Evolutionary conservation across 2,113 vertebrate genomes (phyloP).

Genomic region (Podarcis raffonei): DNA sequence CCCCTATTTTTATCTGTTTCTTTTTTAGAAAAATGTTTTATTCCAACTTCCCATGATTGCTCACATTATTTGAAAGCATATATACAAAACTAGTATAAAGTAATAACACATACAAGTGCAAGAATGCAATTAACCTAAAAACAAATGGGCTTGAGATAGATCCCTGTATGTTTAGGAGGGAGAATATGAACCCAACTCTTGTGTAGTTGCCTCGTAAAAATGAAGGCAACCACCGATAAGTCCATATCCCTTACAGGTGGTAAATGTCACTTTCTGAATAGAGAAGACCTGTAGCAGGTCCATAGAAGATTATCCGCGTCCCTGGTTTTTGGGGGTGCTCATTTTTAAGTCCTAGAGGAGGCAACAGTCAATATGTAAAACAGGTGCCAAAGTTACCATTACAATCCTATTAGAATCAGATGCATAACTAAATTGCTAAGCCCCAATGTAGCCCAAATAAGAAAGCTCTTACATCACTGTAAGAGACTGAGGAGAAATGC

Average conservation of each 20-base stretch:
- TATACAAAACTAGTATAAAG: background rate
- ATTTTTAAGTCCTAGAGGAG: background rate
- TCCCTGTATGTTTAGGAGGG: background rate
- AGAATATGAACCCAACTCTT: background rate
- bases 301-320: background rate
- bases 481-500: too few relatives aligned
- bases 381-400: too few relatives aligned
- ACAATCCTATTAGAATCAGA: too few relatives aligned
- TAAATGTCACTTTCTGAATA: background rate
- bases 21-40: background rate
- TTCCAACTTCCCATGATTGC: background rate
- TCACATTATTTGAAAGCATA: background rate
- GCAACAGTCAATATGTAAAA: too few relatives aligned
- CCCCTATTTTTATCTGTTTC: background rate
- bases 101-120: background rate
- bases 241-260: background rate
- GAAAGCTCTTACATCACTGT: too few relatives aligned
- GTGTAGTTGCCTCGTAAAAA: background rate
- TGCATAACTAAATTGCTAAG: too few relatives aligned
- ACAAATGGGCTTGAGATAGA: background rate
- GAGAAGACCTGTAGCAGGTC: background rate
- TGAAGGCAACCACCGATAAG: background rate
- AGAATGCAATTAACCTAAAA: too few relatives aligned
- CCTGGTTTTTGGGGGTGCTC: background rate
- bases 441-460: too few relatives aligned